Conservation (phyloP, 1,140 invertebrate species). For the Zophobas atratus region DNA sequence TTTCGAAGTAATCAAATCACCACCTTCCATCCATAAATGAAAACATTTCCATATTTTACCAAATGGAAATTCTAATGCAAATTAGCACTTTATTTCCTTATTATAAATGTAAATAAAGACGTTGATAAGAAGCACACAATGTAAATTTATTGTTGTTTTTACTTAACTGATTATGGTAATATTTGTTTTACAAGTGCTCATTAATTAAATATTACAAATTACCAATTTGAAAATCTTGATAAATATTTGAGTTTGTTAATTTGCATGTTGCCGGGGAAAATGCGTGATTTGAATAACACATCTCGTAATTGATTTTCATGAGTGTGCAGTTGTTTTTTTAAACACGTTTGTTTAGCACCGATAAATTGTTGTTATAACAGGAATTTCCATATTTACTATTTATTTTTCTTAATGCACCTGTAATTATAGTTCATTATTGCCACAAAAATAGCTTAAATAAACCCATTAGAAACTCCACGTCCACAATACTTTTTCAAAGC, state of each 20-base stretch:
- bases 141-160: constrained; percentile 18
- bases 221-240: constrained; percentile 2
- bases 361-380: too few relatives aligned
- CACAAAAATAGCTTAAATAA: too few relatives aligned
- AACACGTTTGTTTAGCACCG: too few relatives aligned
- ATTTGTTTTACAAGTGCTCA: constrained; percentile 16
- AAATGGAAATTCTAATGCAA: constrained; percentile 23
- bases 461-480: too few relatives aligned
- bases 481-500: too few relatives aligned
- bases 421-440: too few relatives aligned
- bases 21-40: constrained; percentile 3
- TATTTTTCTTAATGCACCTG: too few relatives aligned
- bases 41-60: constrained; percentile 11
- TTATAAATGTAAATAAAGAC: constrained; percentile 26
- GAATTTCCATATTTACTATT: too few relatives aligned
- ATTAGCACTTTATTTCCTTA: constrained; percentile 16
- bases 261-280: neutral
- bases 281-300: neutral
- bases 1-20: neutral
- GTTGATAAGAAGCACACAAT: constrained; percentile 26
- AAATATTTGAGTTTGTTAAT: neutral
- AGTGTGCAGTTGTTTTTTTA: too few relatives aligned
- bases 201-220: constrained; percentile 15
- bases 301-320: neutral
- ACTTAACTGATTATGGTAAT: constrained; percentile 29